phyloP scores from a whole-genome alignment of 2,113 vertebrate genomes.

The Herpailurus yagouaroundi region DNA sequence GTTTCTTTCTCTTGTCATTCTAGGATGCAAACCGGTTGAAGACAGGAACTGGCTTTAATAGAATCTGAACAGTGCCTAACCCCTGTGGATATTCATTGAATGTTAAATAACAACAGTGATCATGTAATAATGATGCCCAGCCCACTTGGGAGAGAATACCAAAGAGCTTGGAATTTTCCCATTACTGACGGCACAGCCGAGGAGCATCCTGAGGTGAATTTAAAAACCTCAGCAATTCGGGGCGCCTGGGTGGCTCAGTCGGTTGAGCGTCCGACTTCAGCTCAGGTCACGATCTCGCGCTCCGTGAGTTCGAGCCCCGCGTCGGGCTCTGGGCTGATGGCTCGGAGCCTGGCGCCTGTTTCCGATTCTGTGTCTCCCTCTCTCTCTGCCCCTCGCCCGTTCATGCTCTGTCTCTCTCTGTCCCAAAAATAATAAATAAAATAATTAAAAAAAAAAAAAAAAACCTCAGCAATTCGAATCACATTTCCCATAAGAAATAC shows the following conservation, averaged over 20 bases:
- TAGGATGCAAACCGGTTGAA: conserved; percentile 13
- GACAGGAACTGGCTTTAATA: conserved; percentile 33
- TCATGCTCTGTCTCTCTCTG: no score
- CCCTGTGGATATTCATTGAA: neutral
- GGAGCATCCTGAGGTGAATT: conserved; percentile 62
- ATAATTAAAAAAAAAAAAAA: no score
- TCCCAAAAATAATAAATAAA: no score
- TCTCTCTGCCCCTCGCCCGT: no score
- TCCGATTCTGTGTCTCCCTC: no score
- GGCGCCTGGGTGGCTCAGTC: no score
- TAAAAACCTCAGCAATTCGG: conserved; percentile 58
- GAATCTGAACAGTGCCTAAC: conserved; percentile 24
- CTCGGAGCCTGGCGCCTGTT: no score
- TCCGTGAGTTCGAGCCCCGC: no score
- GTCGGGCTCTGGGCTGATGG: no score
- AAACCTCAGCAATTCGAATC: conserved; percentile 61
- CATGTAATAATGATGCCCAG: neutral
- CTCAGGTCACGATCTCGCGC: no score
- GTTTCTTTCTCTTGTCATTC: conserved; percentile 23
- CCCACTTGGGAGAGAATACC: conserved; percentile 59
- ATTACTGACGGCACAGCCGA: neutral
- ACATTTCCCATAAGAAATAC: conserved; percentile 61
- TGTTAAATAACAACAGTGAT: conserved; percentile 57
- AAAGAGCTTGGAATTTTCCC: conserved; percentile 67
- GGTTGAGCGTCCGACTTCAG: no score